Evolutionary conservation across 2,113 vertebrate species (phyloP), one percentile per base, ranked within the genome.

Genomic region (Leuciscus idus): DNA sequence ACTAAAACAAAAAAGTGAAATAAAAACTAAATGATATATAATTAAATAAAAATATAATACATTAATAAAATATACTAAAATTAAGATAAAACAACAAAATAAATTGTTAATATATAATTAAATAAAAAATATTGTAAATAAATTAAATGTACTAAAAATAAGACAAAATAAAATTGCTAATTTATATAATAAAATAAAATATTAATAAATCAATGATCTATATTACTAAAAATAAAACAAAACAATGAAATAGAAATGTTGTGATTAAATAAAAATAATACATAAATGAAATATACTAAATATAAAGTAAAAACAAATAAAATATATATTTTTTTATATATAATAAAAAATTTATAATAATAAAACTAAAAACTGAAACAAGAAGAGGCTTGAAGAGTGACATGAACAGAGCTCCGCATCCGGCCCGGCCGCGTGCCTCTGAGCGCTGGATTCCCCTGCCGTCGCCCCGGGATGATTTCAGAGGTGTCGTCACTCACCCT

Each of bases 391-490:
- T 26, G 48, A 36, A 74, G 46, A 85, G 68, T 57, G 89, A 87
- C 89, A 85, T 90, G 90, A 77, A 90, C 81, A 89, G 90, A 87
- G 92, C 33, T 3, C 33, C 4, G 33, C 33, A 33, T 33, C 4
- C 33, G 33, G 33, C 33, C 33, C 33, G 30, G 33, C 33, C 75
- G 28, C 26, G 91, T 83, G 91, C 91, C 93, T 94, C 92, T 93
- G 90, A 93, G 92, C 85, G 46, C 84, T 72, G 87, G 91, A 89
- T 91, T 89, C 89, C 90, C 91, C 81, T 84, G 52, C 88, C 52
- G 68, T 92, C 7, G 90, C 94, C 94, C 89, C 89, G 89, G 92
- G 92, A 84, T 48, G 36, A 76, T 30, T 75, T 75, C 84, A 39
- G 72, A 92, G 92, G 79, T 89, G 89, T 85, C 90, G 91, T 91